A percentile compares a stretch with the other conserved stretches of the same genome.
phyloP scores from a whole-genome alignment of 2,113 vertebrate genomes.

The Sakesphorus luctuosus region DNA sequence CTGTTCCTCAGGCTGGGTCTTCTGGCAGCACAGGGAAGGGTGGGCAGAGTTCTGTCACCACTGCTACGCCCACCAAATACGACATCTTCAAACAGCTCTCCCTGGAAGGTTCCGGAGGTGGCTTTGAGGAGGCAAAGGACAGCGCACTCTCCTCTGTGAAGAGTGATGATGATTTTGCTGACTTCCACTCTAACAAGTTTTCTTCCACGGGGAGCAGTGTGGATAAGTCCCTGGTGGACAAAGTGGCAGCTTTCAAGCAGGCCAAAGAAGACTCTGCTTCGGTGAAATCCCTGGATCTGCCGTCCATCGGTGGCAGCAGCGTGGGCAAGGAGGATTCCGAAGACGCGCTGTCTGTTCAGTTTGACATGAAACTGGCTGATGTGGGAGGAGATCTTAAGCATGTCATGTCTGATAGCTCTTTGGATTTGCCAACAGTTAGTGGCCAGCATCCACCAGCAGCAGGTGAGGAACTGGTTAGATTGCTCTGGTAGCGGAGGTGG shows the following conservation, averaged over 20 bases:
- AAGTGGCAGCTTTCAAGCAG: constrained; percentile 90
- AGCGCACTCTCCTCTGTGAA: constrained; percentile 73
- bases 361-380: constrained; percentile 98
- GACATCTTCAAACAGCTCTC: constrained; percentile 93
- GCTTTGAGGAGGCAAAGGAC: constrained; percentile 87
- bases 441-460: constrained; percentile 95
- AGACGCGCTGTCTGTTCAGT: constrained; percentile 95
- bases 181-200: constrained; percentile 93
- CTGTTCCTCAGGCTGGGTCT: constrained; percentile 52
- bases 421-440: constrained; percentile 97
- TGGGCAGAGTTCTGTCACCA: constrained; percentile 59
- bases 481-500: constrained; percentile 89
- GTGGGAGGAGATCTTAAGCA: constrained; percentile 98
- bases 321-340: constrained; percentile 96
- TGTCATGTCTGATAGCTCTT: constrained; percentile 99
- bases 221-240: constrained; percentile 92
- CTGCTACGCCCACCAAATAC: constrained; percentile 77
- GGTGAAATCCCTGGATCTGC: constrained; percentile 96
- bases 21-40: constrained; percentile 47
- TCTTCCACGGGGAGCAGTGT: constrained; percentile 79
- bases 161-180: constrained; percentile 92
- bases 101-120: constrained; percentile 80
- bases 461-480: constrained; percentile 99
- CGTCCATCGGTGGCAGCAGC: constrained; percentile 95
- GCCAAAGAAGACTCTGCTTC: constrained; percentile 96